These are phyloP conservation scores for Pangasius macronema DNA, from an alignment of 2,797 vertebrate species.

Conservation along the genomic window DNA sequence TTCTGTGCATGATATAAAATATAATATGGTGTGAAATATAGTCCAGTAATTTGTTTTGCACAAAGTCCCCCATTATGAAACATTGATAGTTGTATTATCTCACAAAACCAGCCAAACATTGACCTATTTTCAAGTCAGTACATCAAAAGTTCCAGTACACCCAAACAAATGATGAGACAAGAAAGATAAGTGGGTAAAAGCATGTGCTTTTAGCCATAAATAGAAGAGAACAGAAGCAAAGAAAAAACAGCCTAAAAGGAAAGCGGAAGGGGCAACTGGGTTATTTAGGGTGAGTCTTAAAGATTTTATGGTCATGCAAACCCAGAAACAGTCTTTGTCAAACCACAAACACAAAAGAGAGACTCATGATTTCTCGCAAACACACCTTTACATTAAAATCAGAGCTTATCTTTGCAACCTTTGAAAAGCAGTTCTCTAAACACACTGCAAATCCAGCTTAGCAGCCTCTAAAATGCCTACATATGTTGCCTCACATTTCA, in stretches of 20 bases:
- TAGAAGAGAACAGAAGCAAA: neutral
- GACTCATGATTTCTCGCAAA: neutral
- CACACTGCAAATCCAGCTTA: constrained; percentile 54
- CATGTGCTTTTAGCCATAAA: neutral
- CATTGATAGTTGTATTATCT: neutral
- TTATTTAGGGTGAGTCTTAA: neutral
- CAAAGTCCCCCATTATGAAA: neutral
- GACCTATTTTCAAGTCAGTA: neutral
- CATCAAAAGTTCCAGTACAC: neutral
- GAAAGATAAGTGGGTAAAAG: neutral
- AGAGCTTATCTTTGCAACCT: constrained; percentile 51
- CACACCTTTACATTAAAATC: constrained; percentile 49
- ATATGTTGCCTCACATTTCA: constrained; percentile 25
- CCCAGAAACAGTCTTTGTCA: neutral
- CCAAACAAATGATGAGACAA: neutral
- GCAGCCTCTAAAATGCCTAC: constrained; percentile 45
- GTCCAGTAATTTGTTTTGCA: neutral
- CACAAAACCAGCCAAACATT: neutral
- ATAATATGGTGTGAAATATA: neutral
- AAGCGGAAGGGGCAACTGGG: neutral
- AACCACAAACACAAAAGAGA: neutral
- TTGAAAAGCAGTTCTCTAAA: constrained; percentile 48
- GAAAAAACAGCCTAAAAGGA: neutral
- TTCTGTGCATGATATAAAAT: neutral
- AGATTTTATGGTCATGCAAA: neutral